Conservation (phyloP, 2,113 vertebrate genomes). For the Phocoena sinus region DNA sequence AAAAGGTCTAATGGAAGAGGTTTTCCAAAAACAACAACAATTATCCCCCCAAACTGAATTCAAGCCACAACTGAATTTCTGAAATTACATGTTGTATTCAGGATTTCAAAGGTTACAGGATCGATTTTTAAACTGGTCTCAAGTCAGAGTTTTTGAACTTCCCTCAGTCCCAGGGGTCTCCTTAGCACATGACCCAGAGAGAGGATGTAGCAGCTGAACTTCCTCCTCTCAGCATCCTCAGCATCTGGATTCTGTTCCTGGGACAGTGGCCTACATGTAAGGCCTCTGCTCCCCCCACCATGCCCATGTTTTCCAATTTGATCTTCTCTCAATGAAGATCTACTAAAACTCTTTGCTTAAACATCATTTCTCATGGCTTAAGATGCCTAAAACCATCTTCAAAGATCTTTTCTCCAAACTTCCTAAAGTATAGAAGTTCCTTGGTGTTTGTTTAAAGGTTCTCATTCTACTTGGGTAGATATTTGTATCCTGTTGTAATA, state of each 20-base stretch:
- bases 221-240: background rate
- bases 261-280: background rate
- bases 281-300: rapidly evolving
- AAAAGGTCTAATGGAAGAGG: background rate
- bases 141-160: background rate
- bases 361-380: background rate
- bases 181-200: background rate
- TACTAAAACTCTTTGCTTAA: background rate
- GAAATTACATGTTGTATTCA: background rate
- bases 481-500: background rate
- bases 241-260: background rate
- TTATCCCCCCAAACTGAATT: background rate
- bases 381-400: background rate
- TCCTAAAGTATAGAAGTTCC: background rate
- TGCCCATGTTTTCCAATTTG: background rate
- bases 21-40: background rate
- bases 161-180: background rate
- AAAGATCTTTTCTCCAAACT: background rate
- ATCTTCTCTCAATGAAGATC: background rate
- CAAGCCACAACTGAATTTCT: background rate
- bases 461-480: background rate
- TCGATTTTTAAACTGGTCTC: background rate
- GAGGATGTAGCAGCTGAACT: too few relatives aligned
- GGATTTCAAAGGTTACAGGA: background rate
- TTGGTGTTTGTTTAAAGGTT: background rate